Conservation (phyloP, 2,888 invertebrate genomes). For the Eupithecia dodoneata region DNA sequence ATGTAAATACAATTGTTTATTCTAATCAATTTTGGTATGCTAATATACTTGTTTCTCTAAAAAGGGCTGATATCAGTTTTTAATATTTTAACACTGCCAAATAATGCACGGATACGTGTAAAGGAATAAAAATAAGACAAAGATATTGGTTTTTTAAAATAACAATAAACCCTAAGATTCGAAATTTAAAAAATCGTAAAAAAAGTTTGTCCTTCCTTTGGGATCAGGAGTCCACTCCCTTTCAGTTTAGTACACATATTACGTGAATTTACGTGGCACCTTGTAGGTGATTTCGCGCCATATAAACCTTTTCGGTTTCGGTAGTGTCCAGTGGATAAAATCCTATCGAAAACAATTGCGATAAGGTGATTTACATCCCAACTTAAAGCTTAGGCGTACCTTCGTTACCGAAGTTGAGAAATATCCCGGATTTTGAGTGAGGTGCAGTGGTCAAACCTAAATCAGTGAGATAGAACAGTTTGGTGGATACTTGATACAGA, state of each 20-base stretch:
- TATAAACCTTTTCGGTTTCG: conserved; percentile 24
- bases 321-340: conserved; percentile 13
- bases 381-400: conserved; percentile 27
- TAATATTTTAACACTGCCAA: too few relatives aligned
- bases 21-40: too few relatives aligned
- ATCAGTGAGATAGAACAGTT: neutral
- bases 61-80: too few relatives aligned
- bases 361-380: conserved; percentile 41
- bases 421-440: conserved; percentile 27
- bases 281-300: conserved; percentile 2
- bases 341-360: conserved; percentile 34
- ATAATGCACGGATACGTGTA: too few relatives aligned
- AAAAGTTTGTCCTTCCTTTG: too few relatives aligned
- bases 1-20: too few relatives aligned
- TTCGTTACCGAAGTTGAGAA: conserved; percentile 29
- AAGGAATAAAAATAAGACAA: too few relatives aligned
- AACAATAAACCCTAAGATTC: too few relatives aligned
- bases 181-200: too few relatives aligned
- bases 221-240: too few relatives aligned
- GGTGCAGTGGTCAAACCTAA: conserved; percentile 15
- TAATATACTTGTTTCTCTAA: too few relatives aligned
- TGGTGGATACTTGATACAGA: neutral
- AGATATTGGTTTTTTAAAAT: too few relatives aligned
- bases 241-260: neutral
- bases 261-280: neutral